Conservation (phyloP, 2,888 invertebrate genomes). For the Ophion ventricosus region DNA sequence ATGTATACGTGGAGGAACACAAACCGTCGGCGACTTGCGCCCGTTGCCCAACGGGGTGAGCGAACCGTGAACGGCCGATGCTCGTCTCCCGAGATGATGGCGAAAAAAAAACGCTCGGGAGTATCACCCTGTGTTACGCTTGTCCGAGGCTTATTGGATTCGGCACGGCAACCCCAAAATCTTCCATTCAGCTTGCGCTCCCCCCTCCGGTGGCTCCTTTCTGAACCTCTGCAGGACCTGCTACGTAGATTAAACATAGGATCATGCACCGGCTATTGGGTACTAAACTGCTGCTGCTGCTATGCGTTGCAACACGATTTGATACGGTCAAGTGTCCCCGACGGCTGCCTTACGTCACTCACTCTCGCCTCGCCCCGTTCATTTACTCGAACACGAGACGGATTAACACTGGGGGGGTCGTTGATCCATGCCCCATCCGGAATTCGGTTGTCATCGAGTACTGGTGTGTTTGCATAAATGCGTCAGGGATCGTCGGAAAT, state of each 20-base stretch:
- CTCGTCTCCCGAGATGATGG: constrained; percentile 21
- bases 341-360: constrained; percentile 13
- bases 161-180: constrained; percentile 71
- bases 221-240: constrained; percentile 75
- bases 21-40: constrained; percentile 40
- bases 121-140: constrained; percentile 77
- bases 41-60: constrained; percentile 35
- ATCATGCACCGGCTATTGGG: constrained; percentile 75
- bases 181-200: constrained; percentile 5
- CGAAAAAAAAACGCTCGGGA: constrained; percentile 68
- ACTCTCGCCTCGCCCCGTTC: neutral
- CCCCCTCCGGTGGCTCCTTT: constrained; percentile 14
- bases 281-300: neutral
- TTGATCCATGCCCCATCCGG: neutral
- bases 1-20: constrained; percentile 8
- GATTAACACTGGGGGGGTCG: constrained; percentile 16
- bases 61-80: constrained; percentile 32
- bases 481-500: no score
- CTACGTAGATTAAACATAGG: constrained; percentile 78
- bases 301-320: constrained; percentile 54
- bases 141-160: constrained; percentile 81
- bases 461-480: no score
- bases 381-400: constrained; percentile 10
- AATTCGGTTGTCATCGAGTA: neutral
- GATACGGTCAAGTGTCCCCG: constrained; percentile 69